These are phyloP conservation scores for Polyergus mexicanus DNA, from an alignment of 1,140 invertebrate species.

Conservation along the genomic window DNA sequence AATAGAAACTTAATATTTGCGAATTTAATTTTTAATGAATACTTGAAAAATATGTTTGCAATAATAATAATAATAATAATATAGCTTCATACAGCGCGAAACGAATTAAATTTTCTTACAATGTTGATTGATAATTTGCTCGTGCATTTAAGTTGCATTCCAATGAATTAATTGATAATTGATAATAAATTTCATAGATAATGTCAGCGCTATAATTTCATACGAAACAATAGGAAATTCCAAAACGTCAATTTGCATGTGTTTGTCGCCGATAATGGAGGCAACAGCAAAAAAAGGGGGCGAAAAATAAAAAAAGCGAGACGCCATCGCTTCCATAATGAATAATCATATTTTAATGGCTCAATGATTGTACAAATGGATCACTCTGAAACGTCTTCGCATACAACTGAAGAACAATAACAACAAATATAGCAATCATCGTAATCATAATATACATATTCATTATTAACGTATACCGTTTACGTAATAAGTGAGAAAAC, in stretches of 20 bases:
- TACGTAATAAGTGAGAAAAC: constrained; percentile 69
- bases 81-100: neutral
- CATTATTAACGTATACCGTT: constrained; percentile 66
- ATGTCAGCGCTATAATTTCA: neutral
- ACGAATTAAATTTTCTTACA: neutral
- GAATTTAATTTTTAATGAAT: neutral
- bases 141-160: neutral
- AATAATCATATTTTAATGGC: constrained; percentile 87
- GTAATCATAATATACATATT: constrained; percentile 80
- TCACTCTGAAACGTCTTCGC: constrained; percentile 84
- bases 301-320: neutral
- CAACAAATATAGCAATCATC: constrained; percentile 84
- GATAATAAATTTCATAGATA: neutral
- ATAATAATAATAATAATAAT: constrained; percentile 4
- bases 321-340: constrained; percentile 77
- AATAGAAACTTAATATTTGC: neutral
- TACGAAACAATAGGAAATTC: neutral
- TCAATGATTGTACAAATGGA: constrained; percentile 87
- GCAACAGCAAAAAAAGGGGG: neutral
- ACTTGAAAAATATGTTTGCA: neutral
- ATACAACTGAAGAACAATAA: constrained; percentile 85
- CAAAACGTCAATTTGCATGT: neutral
- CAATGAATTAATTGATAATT: neutral
- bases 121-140: neutral
- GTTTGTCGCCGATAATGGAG: no score